These are phyloP conservation scores for Balanococcus diminutus DNA, from an alignment of 2,888 invertebrate genomes.

Conservation along the genomic window DNA sequence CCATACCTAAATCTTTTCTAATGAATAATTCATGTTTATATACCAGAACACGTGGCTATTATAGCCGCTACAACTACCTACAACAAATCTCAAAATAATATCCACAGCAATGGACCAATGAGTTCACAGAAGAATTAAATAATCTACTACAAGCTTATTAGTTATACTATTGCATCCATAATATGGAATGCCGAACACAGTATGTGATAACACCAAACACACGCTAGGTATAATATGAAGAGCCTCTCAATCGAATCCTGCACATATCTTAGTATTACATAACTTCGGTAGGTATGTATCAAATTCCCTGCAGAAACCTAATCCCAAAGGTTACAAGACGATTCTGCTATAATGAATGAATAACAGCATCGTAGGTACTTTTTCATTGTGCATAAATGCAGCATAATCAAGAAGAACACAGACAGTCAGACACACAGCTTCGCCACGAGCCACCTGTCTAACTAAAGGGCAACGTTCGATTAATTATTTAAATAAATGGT, in stretches of 20 bases:
- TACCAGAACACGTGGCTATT: too few species aligned
- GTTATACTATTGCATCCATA: background rate
- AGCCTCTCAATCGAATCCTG: background rate
- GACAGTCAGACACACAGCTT: background rate
- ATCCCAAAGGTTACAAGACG: background rate
- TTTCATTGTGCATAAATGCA: background rate
- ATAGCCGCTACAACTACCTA: too few species aligned
- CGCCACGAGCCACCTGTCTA: background rate
- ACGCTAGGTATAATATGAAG: background rate
- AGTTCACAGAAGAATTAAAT: background rate
- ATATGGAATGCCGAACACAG: background rate
- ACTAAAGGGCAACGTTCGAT: conserved; percentile 7
- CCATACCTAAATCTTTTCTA: too few species aligned
- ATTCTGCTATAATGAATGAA: background rate
- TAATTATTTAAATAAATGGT: conserved; percentile 10
- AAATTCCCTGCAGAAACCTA: background rate
- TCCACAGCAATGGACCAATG: background rate
- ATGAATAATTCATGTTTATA: too few species aligned
- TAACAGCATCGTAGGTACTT: background rate
- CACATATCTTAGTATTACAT: background rate
- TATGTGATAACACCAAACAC: background rate
- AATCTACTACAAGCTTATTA: background rate
- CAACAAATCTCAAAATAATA: background rate
- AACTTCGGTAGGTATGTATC: background rate
- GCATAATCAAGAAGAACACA: background rate